phyloP scores from a whole-genome alignment of 2,113 vertebrate species.

The Onychostoma macrolepis region DNA sequence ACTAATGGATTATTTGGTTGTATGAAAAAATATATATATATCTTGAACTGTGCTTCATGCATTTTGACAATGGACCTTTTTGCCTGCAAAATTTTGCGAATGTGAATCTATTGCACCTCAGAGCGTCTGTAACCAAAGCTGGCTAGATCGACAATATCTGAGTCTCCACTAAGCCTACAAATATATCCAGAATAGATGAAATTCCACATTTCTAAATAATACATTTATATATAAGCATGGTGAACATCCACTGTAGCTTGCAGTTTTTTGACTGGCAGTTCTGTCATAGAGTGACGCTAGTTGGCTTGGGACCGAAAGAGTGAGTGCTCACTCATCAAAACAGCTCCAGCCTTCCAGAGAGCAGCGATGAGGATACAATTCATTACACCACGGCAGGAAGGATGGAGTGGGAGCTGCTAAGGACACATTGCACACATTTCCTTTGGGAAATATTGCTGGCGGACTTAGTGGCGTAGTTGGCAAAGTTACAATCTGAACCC shows the following conservation, averaged over 20 bases:
- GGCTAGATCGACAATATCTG: neutral
- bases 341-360: conserved; percentile 15
- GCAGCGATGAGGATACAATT: conserved; percentile 16
- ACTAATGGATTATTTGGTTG: too few species aligned
- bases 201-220: neutral
- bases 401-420: conserved; percentile 10
- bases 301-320: neutral
- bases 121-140: neutral
- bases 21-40: too few species aligned
- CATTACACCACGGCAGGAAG: neutral
- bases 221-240: neutral
- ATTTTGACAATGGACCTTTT: neutral
- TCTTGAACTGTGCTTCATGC: neutral
- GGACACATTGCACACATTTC: neutral
- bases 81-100: too few species aligned
- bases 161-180: neutral
- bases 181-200: neutral
- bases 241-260: neutral
- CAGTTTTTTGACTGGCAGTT: conserved; percentile 1
- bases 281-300: conserved; percentile 1
- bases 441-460: conserved; percentile 7
- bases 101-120: neutral
- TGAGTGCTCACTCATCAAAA: conserved; percentile 38
- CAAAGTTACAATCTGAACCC: neutral
- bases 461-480: neutral